A percentile compares a stretch with the other conserved stretches of the same genome.
Evolutionary conservation across 1,140 invertebrate genomes (phyloP).

Genomic region (Mizuhopecten yessoensis): DNA sequence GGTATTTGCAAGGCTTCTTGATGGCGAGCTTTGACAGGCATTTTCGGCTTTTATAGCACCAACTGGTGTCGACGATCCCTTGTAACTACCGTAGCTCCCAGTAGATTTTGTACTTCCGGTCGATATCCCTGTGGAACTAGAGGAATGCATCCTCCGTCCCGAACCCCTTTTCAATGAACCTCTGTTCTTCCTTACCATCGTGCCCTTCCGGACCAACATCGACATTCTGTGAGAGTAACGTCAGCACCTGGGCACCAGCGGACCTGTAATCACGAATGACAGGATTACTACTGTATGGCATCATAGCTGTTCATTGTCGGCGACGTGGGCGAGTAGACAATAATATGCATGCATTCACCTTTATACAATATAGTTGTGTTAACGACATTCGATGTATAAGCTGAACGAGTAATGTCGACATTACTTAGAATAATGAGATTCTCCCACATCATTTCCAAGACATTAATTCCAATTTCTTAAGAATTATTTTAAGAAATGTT

Average conservation of each 20-base stretch:
- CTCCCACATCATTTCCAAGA: not conserved
- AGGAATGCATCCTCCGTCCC: not conserved
- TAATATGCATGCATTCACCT: not conserved
- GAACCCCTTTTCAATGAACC: not conserved
- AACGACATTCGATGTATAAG: not conserved
- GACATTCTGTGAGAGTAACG: not conserved
- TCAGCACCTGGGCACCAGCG: not conserved
- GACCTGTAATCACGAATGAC: not conserved
- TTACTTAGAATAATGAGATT: not conserved
- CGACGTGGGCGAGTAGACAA: not conserved
- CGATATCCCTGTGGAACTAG: not conserved
- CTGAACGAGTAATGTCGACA: not conserved
- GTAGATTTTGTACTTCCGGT: constrained; percentile 37
- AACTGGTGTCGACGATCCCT: not conserved
- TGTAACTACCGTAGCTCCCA: not conserved
- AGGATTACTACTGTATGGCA: not conserved
- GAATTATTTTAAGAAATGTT: not conserved
- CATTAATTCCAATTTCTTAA: not conserved
- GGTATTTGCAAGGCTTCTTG: not conserved
- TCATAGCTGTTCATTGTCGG: not conserved
- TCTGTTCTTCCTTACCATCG: not conserved
- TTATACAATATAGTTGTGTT: not conserved
- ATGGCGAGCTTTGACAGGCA: not conserved
- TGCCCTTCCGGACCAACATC: not conserved
- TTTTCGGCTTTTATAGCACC: constrained; percentile 18